A percentile compares a stretch with the other conserved stretches of the same genome.
Evolutionary conservation across 2,113 vertebrate species (phyloP).

Genomic region (Etheostoma spectabile): DNA sequence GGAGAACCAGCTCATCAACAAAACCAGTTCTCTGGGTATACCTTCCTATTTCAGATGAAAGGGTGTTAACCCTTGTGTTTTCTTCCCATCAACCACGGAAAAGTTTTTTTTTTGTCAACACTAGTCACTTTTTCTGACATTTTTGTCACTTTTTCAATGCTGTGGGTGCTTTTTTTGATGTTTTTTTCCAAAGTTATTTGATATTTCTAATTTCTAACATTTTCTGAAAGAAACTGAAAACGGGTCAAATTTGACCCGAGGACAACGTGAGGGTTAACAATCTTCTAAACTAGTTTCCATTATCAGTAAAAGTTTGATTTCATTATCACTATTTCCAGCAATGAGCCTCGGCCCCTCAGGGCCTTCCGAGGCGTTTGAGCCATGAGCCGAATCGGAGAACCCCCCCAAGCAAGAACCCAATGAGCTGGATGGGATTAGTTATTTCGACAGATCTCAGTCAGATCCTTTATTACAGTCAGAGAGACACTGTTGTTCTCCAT

Average conservation of each 20-base stretch:
- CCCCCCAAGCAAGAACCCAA: conserved; percentile 1
- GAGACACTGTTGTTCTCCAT: conserved; percentile 1
- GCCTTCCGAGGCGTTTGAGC: not conserved
- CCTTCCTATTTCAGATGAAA: not conserved
- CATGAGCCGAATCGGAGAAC: conserved; percentile 7
- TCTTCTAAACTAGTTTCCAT: not conserved
- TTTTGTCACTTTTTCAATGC: too few species aligned
- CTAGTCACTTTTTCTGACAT: too few species aligned
- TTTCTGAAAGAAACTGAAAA: too few species aligned
- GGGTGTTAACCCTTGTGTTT: not conserved
- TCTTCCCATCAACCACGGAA: too few species aligned
- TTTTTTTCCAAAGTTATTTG: too few species aligned
- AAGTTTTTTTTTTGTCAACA: too few species aligned
- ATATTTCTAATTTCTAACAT: too few species aligned
- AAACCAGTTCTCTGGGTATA: not conserved
- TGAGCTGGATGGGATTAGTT: conserved; percentile 21
- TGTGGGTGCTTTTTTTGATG: too few species aligned
- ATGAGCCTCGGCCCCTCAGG: not conserved
- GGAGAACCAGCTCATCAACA: conserved; percentile 16
- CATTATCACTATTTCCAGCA: not conserved
- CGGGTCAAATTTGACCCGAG: too few species aligned
- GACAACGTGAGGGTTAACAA: not conserved
- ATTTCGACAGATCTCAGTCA: conserved; percentile 1
- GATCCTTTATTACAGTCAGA: not conserved
- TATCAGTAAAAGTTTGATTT: not conserved